These are phyloP conservation scores for Thyatira batis DNA, from an alignment of 2,888 invertebrate genomes.

Conservation along the genomic window DNA sequence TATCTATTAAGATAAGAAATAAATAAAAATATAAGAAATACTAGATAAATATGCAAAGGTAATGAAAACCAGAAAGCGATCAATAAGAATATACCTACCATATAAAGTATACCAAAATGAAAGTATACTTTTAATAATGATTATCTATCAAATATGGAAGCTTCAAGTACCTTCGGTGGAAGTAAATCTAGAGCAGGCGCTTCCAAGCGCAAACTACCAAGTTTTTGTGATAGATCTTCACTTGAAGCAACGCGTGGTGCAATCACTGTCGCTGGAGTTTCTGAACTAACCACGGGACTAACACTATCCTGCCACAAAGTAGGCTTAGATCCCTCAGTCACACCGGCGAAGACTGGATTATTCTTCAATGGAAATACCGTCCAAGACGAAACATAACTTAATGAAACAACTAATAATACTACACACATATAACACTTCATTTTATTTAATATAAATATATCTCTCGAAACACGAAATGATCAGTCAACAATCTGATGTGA, in stretches of 20 bases:
- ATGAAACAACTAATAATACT: slow-evolving; percentile 13
- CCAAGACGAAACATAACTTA: slow-evolving; percentile 28
- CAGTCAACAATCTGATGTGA: slow-evolving; percentile 29
- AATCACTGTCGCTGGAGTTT: not conserved
- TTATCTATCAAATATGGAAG: too few relatives aligned
- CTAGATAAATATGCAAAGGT: too few relatives aligned
- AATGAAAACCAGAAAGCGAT: too few relatives aligned
- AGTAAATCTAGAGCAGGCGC: slow-evolving; percentile 37
- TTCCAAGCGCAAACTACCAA: not conserved
- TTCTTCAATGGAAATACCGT: slow-evolving; percentile 45
- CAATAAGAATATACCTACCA: too few relatives aligned
- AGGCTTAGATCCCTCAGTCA: slow-evolving; percentile 6
- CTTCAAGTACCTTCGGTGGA: slow-evolving; percentile 46
- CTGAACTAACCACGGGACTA: not conserved
- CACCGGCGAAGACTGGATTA: slow-evolving; percentile 15
- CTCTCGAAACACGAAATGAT: slow-evolving; percentile 27
- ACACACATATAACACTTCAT: slow-evolving; percentile 20
- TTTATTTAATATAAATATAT: not conserved
- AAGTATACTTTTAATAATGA: too few relatives aligned
- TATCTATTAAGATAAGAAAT: too few relatives aligned
- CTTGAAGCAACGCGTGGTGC: not conserved
- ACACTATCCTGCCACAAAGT: slow-evolving; percentile 1
- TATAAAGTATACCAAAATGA: too few relatives aligned
- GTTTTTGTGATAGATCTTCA: not conserved
- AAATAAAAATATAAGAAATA: too few relatives aligned